A percentile compares a stretch with the other conserved stretches of the same genome.
phyloP scores from a whole-genome alignment of 2,888 invertebrate species.

The Cloeon dipterum region DNA sequence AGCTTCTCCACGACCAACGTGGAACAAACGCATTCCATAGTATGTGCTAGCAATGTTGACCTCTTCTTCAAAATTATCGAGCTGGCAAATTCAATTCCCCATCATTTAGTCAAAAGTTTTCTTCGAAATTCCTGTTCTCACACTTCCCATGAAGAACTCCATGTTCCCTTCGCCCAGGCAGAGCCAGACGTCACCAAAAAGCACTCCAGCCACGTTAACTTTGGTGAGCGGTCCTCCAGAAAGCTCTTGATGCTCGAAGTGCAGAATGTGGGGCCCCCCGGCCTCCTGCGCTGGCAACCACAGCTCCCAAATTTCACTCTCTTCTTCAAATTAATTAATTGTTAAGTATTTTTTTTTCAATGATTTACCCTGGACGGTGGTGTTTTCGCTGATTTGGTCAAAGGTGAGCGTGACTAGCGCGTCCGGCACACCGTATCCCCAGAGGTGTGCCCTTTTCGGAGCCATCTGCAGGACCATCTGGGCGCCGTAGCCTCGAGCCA shows the following conservation, averaged over 20 bases:
- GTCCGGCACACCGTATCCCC: conserved; percentile 1
- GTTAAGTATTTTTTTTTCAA: too few relatives aligned
- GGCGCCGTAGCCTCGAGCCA: not conserved
- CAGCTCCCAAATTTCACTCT: not conserved
- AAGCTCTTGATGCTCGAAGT: too few relatives aligned
- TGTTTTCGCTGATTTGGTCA: too few relatives aligned
- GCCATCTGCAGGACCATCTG: conserved; percentile 1
- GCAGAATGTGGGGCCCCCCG: not conserved
- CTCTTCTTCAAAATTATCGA: not conserved
- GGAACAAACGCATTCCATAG: not conserved
- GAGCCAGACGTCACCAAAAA: not conserved
- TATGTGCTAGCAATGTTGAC: not conserved
- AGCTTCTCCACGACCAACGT: not conserved
- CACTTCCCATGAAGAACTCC: not conserved
- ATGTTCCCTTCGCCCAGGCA: not conserved
- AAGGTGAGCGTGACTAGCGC: not conserved
- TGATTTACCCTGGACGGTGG: too few relatives aligned
- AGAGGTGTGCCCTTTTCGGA: not conserved
- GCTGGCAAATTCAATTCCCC: not conserved
- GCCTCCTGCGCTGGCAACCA: not conserved
- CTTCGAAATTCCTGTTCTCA: not conserved
- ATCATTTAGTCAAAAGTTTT: not conserved
- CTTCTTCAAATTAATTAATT: too few relatives aligned
- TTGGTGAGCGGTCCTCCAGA: too few relatives aligned
- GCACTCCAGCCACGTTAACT: not conserved